phyloP scores from a whole-genome alignment of 2,888 invertebrate species.

The Monopis laevigella region DNA sequence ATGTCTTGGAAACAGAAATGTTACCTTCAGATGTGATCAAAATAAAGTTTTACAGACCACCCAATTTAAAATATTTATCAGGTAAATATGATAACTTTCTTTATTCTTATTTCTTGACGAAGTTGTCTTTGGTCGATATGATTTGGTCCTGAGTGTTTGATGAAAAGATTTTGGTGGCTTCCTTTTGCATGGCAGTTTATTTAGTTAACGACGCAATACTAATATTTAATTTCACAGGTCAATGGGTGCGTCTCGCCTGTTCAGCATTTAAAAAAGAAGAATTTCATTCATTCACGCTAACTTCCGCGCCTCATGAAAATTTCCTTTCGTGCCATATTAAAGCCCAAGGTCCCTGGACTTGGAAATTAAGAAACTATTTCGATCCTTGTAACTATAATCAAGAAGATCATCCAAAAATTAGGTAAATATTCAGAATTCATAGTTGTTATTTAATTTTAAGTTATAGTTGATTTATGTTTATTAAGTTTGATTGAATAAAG shows the following conservation, averaged over 20 bases:
- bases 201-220: too few relatives aligned
- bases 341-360: conserved; percentile 92
- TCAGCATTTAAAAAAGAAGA: conserved; percentile 90
- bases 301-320: conserved; percentile 96
- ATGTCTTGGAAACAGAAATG: conserved; percentile 92
- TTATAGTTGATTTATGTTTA: too few relatives aligned
- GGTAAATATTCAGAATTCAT: conserved; percentile 27
- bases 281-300: conserved; percentile 95
- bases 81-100: conserved; percentile 36
- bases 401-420: conserved; percentile 84
- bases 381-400: conserved; percentile 92
- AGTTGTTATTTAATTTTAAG: background rate
- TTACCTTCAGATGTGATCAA: conserved; percentile 94
- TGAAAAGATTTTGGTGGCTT: too few relatives aligned
- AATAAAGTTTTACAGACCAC: conserved; percentile 94
- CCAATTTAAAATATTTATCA: conserved; percentile 91
- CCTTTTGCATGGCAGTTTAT: too few relatives aligned
- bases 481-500: too few relatives aligned
- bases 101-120: background rate
- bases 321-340: conserved; percentile 95
- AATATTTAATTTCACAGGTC: conserved; percentile 72
- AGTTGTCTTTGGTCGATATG: too few relatives aligned
- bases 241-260: conserved; percentile 93
- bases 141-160: too few relatives aligned
- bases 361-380: conserved; percentile 94